Percentiles rank a stretch among this genome's conserved stretches.
Conservation (phyloP, 1,140 invertebrate genomes). For the Gryllus bimaculatus region DNA sequence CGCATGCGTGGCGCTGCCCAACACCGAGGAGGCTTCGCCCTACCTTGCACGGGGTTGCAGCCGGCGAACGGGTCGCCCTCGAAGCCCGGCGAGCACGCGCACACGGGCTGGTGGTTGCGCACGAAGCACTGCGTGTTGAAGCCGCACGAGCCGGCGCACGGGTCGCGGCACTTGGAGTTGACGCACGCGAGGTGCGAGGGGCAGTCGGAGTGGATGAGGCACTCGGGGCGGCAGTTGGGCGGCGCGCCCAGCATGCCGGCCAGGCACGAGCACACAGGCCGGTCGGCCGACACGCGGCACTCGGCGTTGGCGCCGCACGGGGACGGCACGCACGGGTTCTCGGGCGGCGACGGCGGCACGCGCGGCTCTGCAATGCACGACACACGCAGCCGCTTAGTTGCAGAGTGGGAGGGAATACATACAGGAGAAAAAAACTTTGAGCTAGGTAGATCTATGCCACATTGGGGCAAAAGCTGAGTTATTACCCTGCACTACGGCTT, state of each 20-base stretch:
- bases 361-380: slow-evolving; percentile 2
- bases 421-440: too few species aligned
- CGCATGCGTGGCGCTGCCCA: too few species aligned
- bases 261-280: slow-evolving; percentile 66
- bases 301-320: slow-evolving; percentile 75
- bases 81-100: slow-evolving; percentile 60
- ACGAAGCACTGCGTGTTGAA: slow-evolving; percentile 68
- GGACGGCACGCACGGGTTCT: slow-evolving; percentile 63
- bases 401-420: too few species aligned
- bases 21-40: neutral
- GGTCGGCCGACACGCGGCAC: slow-evolving; percentile 55
- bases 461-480: too few species aligned
- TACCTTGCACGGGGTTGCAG: slow-evolving; percentile 50
- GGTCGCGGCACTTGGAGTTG: slow-evolving; percentile 64
- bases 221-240: slow-evolving; percentile 66
- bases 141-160: slow-evolving; percentile 73
- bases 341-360: slow-evolving; percentile 28
- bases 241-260: slow-evolving; percentile 73
- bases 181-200: slow-evolving; percentile 66
- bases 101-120: slow-evolving; percentile 67
- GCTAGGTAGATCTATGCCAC: too few species aligned
- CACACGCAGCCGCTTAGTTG: too few species aligned
- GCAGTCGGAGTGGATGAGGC: slow-evolving; percentile 70
- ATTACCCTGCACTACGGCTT: too few species aligned
- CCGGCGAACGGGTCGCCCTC: slow-evolving; percentile 75